Evolutionary conservation across 2,113 vertebrate genomes (phyloP).

Genomic region (Cinclus mexicanus): DNA sequence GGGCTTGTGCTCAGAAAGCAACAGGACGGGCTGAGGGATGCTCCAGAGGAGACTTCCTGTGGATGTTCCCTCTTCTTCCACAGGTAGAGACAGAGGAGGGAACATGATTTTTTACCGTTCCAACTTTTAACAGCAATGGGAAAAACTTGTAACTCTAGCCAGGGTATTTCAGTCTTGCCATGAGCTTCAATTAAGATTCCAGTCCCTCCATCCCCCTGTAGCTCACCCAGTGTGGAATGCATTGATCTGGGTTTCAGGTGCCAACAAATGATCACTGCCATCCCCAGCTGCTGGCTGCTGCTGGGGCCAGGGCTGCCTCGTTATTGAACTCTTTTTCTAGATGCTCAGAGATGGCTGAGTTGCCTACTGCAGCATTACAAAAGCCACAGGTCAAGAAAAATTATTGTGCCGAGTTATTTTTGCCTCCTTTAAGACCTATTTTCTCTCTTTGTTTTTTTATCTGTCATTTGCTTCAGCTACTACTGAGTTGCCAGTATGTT

Average conservation of each 20-base stretch:
- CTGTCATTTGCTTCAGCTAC: slow-evolving; percentile 9
- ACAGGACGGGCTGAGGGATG: background rate
- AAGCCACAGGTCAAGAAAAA: slow-evolving; percentile 12
- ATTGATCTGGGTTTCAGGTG: slow-evolving; percentile 31
- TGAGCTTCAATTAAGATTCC: slow-evolving; percentile 6
- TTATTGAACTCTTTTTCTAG: background rate
- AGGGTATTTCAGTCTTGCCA: background rate
- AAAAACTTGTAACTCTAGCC: background rate
- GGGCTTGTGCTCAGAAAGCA: background rate
- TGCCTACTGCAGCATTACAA: background rate
- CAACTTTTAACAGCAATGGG: background rate
- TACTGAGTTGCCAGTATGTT: background rate
- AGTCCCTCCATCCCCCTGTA: background rate
- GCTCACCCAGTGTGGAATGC: background rate
- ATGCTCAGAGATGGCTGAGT: background rate
- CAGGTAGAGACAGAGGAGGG: background rate
- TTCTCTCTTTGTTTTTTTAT: slow-evolving; percentile 8
- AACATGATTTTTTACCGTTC: background rate
- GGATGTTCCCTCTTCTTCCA: background rate
- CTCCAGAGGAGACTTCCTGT: background rate
- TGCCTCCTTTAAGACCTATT: background rate
- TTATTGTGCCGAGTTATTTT: background rate
- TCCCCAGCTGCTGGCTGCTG: background rate
- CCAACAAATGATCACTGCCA: background rate
- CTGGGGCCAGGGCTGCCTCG: background rate